Conservation (phyloP, 2,888 invertebrate genomes). For the Ephialtes manifestator region DNA sequence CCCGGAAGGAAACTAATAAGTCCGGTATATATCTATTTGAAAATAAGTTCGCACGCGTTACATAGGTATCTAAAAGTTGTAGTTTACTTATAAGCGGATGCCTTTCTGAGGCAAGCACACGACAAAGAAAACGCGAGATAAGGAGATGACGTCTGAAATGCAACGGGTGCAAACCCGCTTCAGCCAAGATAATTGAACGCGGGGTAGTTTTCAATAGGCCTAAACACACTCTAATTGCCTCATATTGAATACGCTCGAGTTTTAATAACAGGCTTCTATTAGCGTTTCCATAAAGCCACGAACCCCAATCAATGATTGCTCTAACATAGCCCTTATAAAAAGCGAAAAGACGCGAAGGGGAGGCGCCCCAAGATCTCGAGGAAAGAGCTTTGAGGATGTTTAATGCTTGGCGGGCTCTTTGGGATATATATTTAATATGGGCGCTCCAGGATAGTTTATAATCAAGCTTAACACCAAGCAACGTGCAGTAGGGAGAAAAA, state of each 20-base stretch:
- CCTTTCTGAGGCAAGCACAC: neutral
- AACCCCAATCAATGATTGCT: too few relatives aligned
- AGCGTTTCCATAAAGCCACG: too few relatives aligned
- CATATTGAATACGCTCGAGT: neutral
- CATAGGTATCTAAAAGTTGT: neutral
- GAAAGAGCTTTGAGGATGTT: slow-evolving; percentile 12
- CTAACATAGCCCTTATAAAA: neutral
- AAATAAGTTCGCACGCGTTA: neutral
- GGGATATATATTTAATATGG: too few relatives aligned
- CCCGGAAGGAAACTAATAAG: neutral
- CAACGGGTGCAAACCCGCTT: neutral
- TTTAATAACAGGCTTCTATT: too few relatives aligned
- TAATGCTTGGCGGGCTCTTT: neutral
- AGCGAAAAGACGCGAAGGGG: neutral
- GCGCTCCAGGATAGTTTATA: too few relatives aligned
- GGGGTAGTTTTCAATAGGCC: neutral
- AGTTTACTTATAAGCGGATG: neutral
- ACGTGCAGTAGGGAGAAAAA: neutral
- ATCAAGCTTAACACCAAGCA: too few relatives aligned
- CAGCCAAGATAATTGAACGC: neutral
- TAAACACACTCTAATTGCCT: neutral
- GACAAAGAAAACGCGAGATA: neutral
- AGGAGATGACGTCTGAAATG: neutral
- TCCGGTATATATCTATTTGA: neutral
- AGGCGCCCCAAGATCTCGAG: slow-evolving; percentile 17